These are phyloP conservation scores for Epinotia ramella DNA, from an alignment of 2,888 invertebrate species.

Conservation along the genomic window DNA sequence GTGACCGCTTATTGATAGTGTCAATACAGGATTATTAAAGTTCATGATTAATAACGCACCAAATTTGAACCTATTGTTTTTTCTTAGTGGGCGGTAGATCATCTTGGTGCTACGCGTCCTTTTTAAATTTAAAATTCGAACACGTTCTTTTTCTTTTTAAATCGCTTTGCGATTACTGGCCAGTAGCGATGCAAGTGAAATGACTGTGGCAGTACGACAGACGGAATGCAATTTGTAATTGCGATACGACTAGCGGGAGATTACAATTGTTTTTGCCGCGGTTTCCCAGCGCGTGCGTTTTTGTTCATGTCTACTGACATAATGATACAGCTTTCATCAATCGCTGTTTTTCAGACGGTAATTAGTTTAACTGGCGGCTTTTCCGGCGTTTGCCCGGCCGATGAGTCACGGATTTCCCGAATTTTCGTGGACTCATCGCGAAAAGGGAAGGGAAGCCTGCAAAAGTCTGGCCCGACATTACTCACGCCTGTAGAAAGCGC, in stretches of 20 bases:
- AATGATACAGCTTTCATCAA: constrained; percentile 62
- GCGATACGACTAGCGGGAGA: constrained; percentile 51
- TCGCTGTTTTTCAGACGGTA: constrained; percentile 54
- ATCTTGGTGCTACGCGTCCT: constrained; percentile 49
- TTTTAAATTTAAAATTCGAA: constrained; percentile 43
- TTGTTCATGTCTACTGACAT: constrained; percentile 58
- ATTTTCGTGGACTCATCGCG: constrained; percentile 63
- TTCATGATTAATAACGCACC: constrained; percentile 66
- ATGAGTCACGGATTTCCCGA: constrained; percentile 82
- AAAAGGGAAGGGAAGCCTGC: constrained; percentile 72
- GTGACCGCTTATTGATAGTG: constrained; percentile 72
- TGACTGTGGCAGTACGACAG: constrained; percentile 24
- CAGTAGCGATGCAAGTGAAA: constrained; percentile 32
- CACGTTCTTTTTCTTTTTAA: constrained; percentile 2
- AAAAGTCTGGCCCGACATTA: constrained; percentile 70
- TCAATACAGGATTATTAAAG: constrained; percentile 75
- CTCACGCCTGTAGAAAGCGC: constrained; percentile 73
- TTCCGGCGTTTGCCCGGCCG: constrained; percentile 70
- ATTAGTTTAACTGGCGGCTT: constrained; percentile 71
- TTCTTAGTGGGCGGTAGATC: constrained; percentile 47
- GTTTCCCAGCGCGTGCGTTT: constrained; percentile 61
- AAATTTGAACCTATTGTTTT: constrained; percentile 55
- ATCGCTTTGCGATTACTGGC: constrained; percentile 23
- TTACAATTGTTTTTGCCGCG: constrained; percentile 57
- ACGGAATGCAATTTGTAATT: constrained; percentile 48